phyloP scores from a whole-genome alignment of 1,140 invertebrate species.

The Manduca sexta region DNA sequence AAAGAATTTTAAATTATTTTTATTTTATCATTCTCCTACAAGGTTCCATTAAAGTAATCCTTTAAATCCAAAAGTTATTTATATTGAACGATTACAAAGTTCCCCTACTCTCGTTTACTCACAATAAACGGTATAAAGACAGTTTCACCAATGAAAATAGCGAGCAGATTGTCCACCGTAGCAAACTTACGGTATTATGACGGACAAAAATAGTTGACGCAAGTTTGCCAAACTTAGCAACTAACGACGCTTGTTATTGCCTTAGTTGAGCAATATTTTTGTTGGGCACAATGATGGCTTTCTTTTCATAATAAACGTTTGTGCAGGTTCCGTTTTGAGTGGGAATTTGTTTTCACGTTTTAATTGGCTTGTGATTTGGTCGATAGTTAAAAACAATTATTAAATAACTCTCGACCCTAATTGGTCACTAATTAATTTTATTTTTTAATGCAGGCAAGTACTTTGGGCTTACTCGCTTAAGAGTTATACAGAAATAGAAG shows the following conservation, averaged over 20 bases:
- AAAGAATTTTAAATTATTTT: too few relatives aligned
- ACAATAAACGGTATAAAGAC: slow-evolving; percentile 35
- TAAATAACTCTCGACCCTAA: too few relatives aligned
- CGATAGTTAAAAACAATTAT: too few relatives aligned
- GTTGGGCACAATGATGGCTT: slow-evolving; percentile 36
- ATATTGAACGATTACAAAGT: slow-evolving; percentile 1
- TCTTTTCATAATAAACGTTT: slow-evolving; percentile 52
- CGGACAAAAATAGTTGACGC: slow-evolving; percentile 59
- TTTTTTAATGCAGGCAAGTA: too few relatives aligned
- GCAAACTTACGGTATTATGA: slow-evolving; percentile 63
- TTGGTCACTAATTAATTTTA: too few relatives aligned
- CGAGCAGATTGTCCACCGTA: slow-evolving; percentile 37
- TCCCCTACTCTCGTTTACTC: slow-evolving; percentile 10
- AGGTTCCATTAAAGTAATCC: not conserved
- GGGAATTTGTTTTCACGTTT: slow-evolving; percentile 1
- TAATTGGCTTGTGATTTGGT: too few relatives aligned
- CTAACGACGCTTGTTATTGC: slow-evolving; percentile 57
- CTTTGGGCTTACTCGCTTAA: too few relatives aligned
- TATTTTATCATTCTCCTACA: too few relatives aligned
- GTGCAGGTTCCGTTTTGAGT: slow-evolving; percentile 29
- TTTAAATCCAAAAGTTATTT: not conserved
- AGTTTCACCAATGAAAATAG: slow-evolving; percentile 31
- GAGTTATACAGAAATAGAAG: too few relatives aligned
- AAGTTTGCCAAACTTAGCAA: slow-evolving; percentile 42
- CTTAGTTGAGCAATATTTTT: slow-evolving; percentile 64